These are phyloP conservation scores for Acanthopleura granulata DNA, from an alignment of 2,888 invertebrate genomes.

Conservation along the genomic window DNA sequence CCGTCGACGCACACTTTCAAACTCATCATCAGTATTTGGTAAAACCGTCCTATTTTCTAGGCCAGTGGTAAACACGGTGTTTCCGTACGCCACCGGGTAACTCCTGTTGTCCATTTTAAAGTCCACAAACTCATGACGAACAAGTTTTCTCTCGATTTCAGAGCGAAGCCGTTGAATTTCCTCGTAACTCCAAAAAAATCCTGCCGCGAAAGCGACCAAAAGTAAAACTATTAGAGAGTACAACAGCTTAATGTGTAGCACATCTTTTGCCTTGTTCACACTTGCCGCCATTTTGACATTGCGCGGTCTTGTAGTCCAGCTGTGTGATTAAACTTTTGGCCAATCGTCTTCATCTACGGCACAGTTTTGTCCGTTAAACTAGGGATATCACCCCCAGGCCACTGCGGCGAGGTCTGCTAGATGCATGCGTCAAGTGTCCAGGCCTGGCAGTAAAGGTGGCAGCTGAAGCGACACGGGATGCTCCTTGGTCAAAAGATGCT, in stretches of 20 bases:
- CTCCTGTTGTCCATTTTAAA: neutral
- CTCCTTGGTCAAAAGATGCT: too few species aligned
- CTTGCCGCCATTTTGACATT: constrained; percentile 18
- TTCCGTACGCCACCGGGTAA: neutral
- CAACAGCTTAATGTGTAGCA: neutral
- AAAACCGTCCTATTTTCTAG: neutral
- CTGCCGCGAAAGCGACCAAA: neutral
- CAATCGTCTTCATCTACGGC: neutral
- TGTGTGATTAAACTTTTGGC: constrained; percentile 13
- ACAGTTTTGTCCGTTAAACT: too few species aligned
- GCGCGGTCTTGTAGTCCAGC: neutral
- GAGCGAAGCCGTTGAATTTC: constrained; percentile 6
- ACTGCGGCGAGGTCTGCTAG: too few species aligned
- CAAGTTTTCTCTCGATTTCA: neutral
- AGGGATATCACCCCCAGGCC: too few species aligned
- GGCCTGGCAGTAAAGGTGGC: too few species aligned
- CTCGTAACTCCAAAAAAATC: constrained; percentile 1
- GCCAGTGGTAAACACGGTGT: neutral
- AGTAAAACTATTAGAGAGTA: neutral
- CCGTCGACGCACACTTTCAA: neutral
- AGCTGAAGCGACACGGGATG: too few species aligned
- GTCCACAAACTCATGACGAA: neutral
- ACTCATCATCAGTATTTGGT: neutral
- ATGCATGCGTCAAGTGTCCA: too few species aligned
- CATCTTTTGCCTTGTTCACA: neutral